Evolutionary conservation across 2,888 invertebrate species (phyloP), one percentile per base, ranked within the genome.

Genomic region (Nomada flava): DNA sequence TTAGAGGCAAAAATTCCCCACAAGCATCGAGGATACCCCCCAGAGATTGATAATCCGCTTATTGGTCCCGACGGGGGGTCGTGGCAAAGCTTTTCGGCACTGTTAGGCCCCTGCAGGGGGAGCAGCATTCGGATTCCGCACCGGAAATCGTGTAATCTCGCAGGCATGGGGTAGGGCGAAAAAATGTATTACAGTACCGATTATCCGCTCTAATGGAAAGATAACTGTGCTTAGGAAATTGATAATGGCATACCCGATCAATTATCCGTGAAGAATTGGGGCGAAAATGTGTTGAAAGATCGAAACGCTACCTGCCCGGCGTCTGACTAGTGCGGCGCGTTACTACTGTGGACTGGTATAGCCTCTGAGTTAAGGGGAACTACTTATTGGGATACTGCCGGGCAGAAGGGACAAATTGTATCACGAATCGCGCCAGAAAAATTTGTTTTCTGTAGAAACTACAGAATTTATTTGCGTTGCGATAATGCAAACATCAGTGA

Each of bases 11-110:
- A 69, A 53, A 55, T 23, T 29, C 1, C 18, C 26, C 18, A 18
- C 29, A 53, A 69, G 44, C 52, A 52, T 26, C 72, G 64, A 53
- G 29, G 72, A 78, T 62, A 73, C 72, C 59, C 72, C 53, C 59
- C 72, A 71, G 67, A 76, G 72, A 83, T 81, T 81, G 81, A 76
- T 81, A 83, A 83, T 76, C 81, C 81, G 81, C 81, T 83, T 83
- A 83, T 81, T 62, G 80, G 62, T 26, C 23, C 23, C 62, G n/a
- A 4, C 36, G 20, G 69, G 23, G 44, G 50, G 42, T 55, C 75
- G 50, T 4, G 26, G 23, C 63, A 4, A 20, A 47, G 23, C 18
- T 78, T 70, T 62, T 44, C 70, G 26, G 23, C 52, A 36, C n/a
- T 20, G 57, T 23, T 59, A 23, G 15, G 50, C 29, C 3, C 9